Evolutionary conservation across 2,797 vertebrate species (phyloP), one percentile per base, ranked within the genome.

Genomic region (Muscicapa comitata): DNA sequence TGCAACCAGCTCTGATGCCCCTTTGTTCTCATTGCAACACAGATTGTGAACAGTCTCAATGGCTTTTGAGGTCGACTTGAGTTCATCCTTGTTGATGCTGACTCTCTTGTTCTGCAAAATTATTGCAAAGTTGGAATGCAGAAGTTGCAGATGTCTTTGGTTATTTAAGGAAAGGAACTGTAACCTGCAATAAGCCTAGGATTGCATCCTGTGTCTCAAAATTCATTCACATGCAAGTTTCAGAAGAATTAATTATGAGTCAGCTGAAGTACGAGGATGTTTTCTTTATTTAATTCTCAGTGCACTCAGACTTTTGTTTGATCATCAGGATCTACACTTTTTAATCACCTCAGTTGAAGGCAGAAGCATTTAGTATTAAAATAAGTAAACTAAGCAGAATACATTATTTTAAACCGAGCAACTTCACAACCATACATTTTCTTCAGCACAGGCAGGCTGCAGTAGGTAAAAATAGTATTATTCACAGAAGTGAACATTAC

Each of bases 11-110:
- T 99, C 99, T 0, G 99, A 99, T 2, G 99, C 99, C 17, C 99
- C 99, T 96, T 99, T 99, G 98, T 99, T 99, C 97, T 99, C 99
- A 4, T 99, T 99, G 97, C 99, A 99, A 93, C 99, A 99, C 74
- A 99, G 97, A 84, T 98, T 99, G 97, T 99, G 99, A 33, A 99
- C 99, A 0, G 99, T 99, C 94, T 99, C 99, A 3, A 99, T 98
- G 28, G 99, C 99, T 96, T 99, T 99, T 1, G 99, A 99, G 1
- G 99, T 99, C 0, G 99, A 99, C 97, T 99, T 99, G 58, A 99
- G 97, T 92, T 99, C 99, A 13, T 99, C 99, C 91, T 99, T 99
- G 93, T 99, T 99, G 88, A 99, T 99, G 97, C 99, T 99, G 53
- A 99, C 99, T 55, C 99, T 98, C 95, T 99, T 99, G 97, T 99